phyloP scores from a whole-genome alignment of 2,888 invertebrate species.

The Graphium colonna region DNA sequence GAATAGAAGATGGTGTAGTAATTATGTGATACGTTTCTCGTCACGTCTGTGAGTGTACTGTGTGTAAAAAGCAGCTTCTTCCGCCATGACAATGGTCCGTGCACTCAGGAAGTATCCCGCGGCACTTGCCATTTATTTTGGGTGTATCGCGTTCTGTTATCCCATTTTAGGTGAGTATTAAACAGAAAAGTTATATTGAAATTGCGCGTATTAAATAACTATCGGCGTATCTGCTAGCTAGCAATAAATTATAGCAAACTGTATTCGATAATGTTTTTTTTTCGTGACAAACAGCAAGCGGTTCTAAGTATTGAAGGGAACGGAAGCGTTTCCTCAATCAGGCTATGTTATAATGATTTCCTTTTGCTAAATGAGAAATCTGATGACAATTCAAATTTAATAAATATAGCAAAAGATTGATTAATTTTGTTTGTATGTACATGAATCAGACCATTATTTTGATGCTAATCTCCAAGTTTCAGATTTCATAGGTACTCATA shows the following conservation, averaged over 20 bases:
- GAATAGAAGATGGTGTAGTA: slow-evolving; percentile 64
- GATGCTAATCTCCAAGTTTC: no score
- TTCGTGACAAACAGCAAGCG: slow-evolving; percentile 13
- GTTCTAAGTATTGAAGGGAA: slow-evolving; percentile 4
- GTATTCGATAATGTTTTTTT: slow-evolving; percentile 9
- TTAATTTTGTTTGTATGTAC: no score
- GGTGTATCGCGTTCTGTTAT: slow-evolving; percentile 64
- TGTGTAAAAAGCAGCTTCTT: slow-evolving; percentile 61
- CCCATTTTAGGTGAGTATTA: slow-evolving; percentile 63
- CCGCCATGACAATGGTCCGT: slow-evolving; percentile 75
- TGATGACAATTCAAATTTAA: background rate
- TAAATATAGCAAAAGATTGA: no score
- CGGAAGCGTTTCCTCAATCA: slow-evolving; percentile 19
- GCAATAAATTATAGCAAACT: background rate
- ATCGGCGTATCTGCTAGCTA: background rate
- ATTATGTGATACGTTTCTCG: slow-evolving; percentile 58
- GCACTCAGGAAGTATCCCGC: slow-evolving; percentile 60
- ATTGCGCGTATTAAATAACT: background rate
- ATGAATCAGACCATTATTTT: no score
- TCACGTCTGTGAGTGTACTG: slow-evolving; percentile 48
- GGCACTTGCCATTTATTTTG: slow-evolving; percentile 66
- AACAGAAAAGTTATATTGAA: slow-evolving; percentile 8
- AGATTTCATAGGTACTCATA: no score
- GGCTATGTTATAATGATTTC: slow-evolving; percentile 13
- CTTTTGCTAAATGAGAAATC: background rate